phyloP scores from a whole-genome alignment of 2,888 invertebrate genomes.

The Noctuana brunneofusca region DNA sequence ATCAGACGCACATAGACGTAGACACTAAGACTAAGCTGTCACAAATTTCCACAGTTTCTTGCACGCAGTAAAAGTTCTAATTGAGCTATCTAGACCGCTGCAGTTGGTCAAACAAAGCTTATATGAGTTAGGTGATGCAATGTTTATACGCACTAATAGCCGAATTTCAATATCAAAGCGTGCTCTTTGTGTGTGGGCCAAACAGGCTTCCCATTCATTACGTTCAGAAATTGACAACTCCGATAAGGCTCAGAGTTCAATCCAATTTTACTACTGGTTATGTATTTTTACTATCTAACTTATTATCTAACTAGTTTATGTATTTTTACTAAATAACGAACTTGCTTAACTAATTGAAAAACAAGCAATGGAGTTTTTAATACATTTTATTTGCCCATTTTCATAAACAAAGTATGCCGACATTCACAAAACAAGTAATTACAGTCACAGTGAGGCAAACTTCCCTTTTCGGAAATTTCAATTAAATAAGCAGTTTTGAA shows the following conservation, averaged over 20 bases:
- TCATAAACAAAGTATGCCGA: slow-evolving; percentile 2
- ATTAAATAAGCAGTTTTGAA: slow-evolving; percentile 55
- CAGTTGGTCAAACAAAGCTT: neutral
- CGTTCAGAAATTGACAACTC: neutral
- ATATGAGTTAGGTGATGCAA: neutral
- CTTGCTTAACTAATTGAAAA: no score
- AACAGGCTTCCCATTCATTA: neutral
- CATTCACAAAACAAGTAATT: slow-evolving; percentile 10
- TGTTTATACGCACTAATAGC: neutral
- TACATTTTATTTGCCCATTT: neutral
- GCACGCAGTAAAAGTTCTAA: neutral
- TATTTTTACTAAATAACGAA: no score
- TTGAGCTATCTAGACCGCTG: neutral
- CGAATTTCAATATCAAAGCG: neutral
- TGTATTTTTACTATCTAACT: no score
- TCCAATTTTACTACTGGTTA: neutral
- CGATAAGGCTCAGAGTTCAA: neutral
- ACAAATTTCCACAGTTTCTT: neutral
- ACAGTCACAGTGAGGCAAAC: slow-evolving; percentile 13
- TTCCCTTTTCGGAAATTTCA: slow-evolving; percentile 57
- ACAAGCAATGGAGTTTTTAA: no score
- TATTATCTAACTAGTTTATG: no score
- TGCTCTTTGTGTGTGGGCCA: neutral
- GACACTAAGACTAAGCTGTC: neutral
- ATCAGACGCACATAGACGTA: neutral